Evolutionary conservation across 2,888 invertebrate species (phyloP), one percentile per base, ranked within the genome.

Genomic region (Andricus quercusramuli): DNA sequence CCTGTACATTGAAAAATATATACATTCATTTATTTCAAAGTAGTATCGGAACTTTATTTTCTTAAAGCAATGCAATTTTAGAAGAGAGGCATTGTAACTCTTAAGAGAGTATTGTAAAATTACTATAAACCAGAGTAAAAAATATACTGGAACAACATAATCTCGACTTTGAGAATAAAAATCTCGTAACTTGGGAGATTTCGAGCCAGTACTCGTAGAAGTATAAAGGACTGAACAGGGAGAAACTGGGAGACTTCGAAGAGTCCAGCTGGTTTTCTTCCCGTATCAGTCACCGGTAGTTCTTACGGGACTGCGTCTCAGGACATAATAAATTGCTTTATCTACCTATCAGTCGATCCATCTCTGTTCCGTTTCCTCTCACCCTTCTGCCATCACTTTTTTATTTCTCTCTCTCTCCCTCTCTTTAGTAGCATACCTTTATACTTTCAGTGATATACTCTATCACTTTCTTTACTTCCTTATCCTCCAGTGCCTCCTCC

Each of bases 311-410:
- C 74, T 74, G 20, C 47, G 51, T 32, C 25, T 32, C 56, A 74
- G 32, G 51, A 56, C 29, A 74, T 74, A 74, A 74, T 77, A 65
- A 77, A 77, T 77, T 77, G 62, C 77, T 64, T 77, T 77, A 77
- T 64, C 64, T 29, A 41, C 41, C 65, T 77, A 44, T 64, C 41
- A 29, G 41, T 77, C 77, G 64, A 62, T 64, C 62, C 22, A 77
- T 65, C 62, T 47, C 62, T 47, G 32, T 29, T 37, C n/a, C 62
- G 56, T 5, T 17, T 41, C 41, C n/a, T 17, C 56, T 37, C n/a
- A n/a, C 25, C 13, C 22, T 62, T n/a, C 59, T 47, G 13, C 32
- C n/a, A 29, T 6, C 4, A 11, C 11, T 51, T 32, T 29, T n/a
- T 70, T 70, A 25, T 47, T 32, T 56, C 29, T 13, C 29, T 32